Evolutionary conservation across 2,113 vertebrate species (phyloP).

Genomic region (Mormyrus lacerda): DNA sequence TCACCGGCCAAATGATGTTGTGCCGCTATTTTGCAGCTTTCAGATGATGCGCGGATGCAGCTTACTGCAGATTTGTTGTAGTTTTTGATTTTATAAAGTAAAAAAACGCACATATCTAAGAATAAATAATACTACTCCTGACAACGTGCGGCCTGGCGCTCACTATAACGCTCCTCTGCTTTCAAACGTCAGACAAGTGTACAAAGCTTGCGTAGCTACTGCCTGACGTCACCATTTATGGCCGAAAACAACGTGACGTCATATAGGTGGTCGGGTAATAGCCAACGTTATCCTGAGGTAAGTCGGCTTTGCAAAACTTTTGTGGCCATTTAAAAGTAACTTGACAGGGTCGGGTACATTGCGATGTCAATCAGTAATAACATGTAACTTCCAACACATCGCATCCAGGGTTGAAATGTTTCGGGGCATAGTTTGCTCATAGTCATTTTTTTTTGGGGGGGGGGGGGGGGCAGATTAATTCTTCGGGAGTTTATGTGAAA

Average conservation of each 20-base stretch:
- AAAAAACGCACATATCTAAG: background rate
- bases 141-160: background rate
- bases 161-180: background rate
- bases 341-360: background rate
- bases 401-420: background rate
- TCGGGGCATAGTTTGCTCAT: background rate
- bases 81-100: background rate
- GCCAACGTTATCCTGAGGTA: background rate
- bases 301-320: background rate
- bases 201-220: background rate
- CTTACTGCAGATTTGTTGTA: background rate
- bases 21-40: background rate
- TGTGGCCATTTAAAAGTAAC: background rate
- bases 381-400: background rate
- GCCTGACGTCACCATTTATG: background rate
- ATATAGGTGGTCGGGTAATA: background rate
- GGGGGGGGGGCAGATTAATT: background rate
- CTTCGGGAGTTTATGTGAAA: background rate
- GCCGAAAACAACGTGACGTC: background rate
- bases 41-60: background rate
- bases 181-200: background rate
- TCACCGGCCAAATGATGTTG: background rate
- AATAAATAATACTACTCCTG: background rate
- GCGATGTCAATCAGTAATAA: background rate
- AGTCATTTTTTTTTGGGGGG: background rate